A percentile compares a stretch with the other conserved stretches of the same genome.
These are phyloP conservation scores for Egretta garzetta DNA, from an alignment of 2,113 vertebrate species.

Conservation along the genomic window DNA sequence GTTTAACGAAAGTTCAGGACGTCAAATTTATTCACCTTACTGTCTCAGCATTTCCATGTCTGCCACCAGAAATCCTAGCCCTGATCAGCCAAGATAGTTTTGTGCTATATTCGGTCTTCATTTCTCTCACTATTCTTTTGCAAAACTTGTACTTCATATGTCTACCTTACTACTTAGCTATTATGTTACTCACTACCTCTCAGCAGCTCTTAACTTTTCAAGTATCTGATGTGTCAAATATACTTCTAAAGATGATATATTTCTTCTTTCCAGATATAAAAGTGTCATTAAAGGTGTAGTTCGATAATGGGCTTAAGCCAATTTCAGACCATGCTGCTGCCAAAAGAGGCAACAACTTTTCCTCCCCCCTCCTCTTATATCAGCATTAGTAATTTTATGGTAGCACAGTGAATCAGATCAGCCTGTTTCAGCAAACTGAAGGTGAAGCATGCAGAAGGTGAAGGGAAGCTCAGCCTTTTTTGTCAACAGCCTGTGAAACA, in stretches of 20 bases:
- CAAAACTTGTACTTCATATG: not conserved
- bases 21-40: not conserved
- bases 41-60: not conserved
- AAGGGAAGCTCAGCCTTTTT: not conserved
- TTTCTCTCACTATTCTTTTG: not conserved
- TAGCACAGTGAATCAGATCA: not conserved
- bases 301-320: not conserved
- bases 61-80: not conserved
- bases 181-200: not conserved
- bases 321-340: not conserved
- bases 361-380: not conserved
- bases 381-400: not conserved
- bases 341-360: not conserved
- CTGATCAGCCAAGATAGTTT: not conserved
- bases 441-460: not conserved
- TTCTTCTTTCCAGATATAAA: not conserved
- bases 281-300: not conserved
- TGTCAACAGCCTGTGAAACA: not conserved
- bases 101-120: not conserved
- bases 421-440: not conserved
- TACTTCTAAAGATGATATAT: not conserved
- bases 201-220: not conserved
- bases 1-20: not conserved
- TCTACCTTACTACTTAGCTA: not conserved
- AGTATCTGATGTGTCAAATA: not conserved